Base-by-base conservation (phyloP, 2,113 vertebrate genomes). In the Phaethon lepturus region DNA sequence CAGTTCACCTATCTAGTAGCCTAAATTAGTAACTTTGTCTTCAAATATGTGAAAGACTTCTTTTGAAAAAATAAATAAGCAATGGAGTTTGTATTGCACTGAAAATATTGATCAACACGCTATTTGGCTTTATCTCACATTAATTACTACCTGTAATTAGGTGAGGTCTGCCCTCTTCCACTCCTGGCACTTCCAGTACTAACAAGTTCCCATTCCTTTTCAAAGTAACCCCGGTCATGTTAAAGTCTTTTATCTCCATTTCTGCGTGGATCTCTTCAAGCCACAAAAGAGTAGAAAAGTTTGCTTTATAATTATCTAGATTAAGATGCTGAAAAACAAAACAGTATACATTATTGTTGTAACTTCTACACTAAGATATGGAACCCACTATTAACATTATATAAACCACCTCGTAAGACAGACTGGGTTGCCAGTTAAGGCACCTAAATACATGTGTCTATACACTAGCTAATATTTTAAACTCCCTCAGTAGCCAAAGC, bases 201-300 rank as follows among this genome's bases (percentile, higher is more conserved):
- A 99, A 97, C 17, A 96, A 95, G 17, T 88, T 93, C 2, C 98
- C 98, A 20, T 98, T 98, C 71, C 98, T 99, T 80, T 98, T 99
- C 92, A 99, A 97, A 63, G 96, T 93, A 13, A 99, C 98, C 2
- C 98, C 99, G 11, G 58, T 97, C 97, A 99, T 98, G 56, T 95
- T 97, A 28, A 98, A 99, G 47, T 99, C 98, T 77, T 95, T 98
- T 23, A 99, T 89, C 31, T 99, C 99, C 12, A 45, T 96, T 92
- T 99, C 99, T 18, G 98, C 98, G 3, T 98, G 86, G 52, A 99
- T 98, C 87, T 99, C 99, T 95, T 99, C 99, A 66, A 99, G 98
- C 99, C 99, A 99, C 35, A 99, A 93, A 26, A 99, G 97, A 13
- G 99, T 95, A 7, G 99, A 99, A 96, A 99, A 99, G 26, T 98